phyloP scores from a whole-genome alignment of 2,797 vertebrate genomes.

The Poeciliopsis paucimaculata region DNA sequence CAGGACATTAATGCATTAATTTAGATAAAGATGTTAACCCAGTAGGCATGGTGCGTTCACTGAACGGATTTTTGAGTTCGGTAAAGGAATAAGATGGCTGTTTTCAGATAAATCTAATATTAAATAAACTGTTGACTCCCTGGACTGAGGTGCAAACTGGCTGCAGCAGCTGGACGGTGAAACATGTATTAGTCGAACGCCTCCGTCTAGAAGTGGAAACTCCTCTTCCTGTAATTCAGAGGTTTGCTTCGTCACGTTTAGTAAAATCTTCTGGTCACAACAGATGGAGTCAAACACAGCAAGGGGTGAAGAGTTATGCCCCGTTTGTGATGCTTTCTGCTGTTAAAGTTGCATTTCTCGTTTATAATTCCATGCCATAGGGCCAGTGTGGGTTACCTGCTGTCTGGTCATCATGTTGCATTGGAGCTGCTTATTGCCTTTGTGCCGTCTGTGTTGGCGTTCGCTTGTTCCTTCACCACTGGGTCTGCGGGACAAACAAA shows the following conservation, averaged over 20 bases:
- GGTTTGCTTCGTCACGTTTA: not conserved
- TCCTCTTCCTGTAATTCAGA: not conserved
- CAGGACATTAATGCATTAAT: no score
- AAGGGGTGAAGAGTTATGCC: not conserved
- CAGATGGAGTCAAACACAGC: not conserved
- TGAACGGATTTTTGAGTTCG: not conserved
- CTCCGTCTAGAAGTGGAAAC: not conserved
- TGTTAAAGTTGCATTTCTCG: not conserved
- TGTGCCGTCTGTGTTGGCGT: slow-evolving; percentile 80
- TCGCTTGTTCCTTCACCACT: slow-evolving; percentile 83
- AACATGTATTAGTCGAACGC: not conserved
- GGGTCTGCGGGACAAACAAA: slow-evolving; percentile 71
- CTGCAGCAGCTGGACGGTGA: not conserved
- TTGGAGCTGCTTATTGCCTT: slow-evolving; percentile 85
- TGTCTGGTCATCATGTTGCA: slow-evolving; percentile 82
- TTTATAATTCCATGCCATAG: not conserved
- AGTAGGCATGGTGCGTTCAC: not conserved
- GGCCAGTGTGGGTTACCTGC: slow-evolving; percentile 65
- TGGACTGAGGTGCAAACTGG: not conserved
- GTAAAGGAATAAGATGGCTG: not conserved
- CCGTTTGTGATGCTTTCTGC: not conserved
- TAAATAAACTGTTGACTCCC: not conserved
- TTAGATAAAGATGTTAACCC: no score
- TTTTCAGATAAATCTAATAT: not conserved
- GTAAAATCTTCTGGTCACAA: not conserved